These are phyloP conservation scores for Orgyia antiqua DNA, from an alignment of 2,888 invertebrate genomes.

Conservation along the genomic window DNA sequence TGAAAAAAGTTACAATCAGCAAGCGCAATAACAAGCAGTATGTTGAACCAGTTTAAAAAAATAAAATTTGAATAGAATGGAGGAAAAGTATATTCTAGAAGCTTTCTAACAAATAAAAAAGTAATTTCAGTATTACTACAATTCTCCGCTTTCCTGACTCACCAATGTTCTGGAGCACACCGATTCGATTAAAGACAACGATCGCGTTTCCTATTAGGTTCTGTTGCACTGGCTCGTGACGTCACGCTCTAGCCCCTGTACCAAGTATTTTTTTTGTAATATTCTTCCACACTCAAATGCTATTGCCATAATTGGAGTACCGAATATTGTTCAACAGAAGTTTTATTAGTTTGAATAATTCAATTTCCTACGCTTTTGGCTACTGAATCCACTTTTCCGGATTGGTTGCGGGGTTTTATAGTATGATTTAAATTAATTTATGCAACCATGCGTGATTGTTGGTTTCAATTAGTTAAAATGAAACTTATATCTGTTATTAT, in stretches of 20 bases:
- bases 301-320: constrained; percentile 47
- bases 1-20: too few relatives aligned
- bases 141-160: constrained; percentile 18
- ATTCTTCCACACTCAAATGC: constrained; percentile 34
- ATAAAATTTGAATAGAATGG: too few relatives aligned
- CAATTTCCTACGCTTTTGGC: constrained; percentile 21
- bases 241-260: constrained; percentile 39
- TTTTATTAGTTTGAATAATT: constrained; percentile 39
- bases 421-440: constrained; percentile 4
- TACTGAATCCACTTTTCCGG: constrained; percentile 22
- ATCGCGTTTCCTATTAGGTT: constrained; percentile 65
- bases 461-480: too few relatives aligned
- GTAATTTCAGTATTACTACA: constrained; percentile 18
- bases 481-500: too few relatives aligned
- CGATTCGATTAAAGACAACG: constrained; percentile 66
- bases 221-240: constrained; percentile 53
- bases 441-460: background rate
- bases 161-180: constrained; percentile 27
- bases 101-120: constrained; percentile 7
- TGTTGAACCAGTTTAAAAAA: too few relatives aligned
- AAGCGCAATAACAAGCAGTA: too few relatives aligned
- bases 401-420: constrained; percentile 9
- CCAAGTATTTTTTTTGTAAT: constrained; percentile 29
- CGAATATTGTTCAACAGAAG: constrained; percentile 38
- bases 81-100: too few relatives aligned